Conservation (phyloP, 1,140 invertebrate genomes). For the Drosophila subobscura region DNA sequence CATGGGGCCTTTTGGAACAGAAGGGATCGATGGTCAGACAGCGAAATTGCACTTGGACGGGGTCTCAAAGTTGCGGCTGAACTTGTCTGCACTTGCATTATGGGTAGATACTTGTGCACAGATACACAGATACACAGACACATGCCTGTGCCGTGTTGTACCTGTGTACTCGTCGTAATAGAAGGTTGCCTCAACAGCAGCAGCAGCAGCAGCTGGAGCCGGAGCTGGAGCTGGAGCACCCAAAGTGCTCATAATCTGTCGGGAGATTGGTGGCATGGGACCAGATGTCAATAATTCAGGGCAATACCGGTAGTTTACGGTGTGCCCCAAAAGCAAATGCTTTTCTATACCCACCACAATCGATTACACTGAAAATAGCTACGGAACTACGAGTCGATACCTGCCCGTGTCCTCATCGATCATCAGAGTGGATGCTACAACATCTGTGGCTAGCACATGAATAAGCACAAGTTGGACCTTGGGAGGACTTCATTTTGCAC, state of each 20-base stretch:
- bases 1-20: slow-evolving; percentile 54
- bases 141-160: neutral
- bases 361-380: neutral
- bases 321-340: slow-evolving; percentile 5
- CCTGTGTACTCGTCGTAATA: slow-evolving; percentile 37
- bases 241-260: slow-evolving; percentile 65
- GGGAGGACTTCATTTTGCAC: no score
- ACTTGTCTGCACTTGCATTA: slow-evolving; percentile 33
- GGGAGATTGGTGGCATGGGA: slow-evolving; percentile 68
- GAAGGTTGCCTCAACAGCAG: slow-evolving; percentile 34
- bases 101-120: slow-evolving; percentile 12
- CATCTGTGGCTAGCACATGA: no score
- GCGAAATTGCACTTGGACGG: slow-evolving; percentile 72
- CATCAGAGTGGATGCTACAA: no score
- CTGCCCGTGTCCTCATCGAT: no score
- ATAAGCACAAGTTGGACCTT: no score
- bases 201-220: slow-evolving; percentile 10
- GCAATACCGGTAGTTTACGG: slow-evolving; percentile 57
- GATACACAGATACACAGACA: neutral
- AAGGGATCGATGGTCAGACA: slow-evolving; percentile 76
- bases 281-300: slow-evolving; percentile 75
- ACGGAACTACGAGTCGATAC: no score
- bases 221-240: slow-evolving; percentile 29
- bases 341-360: neutral
- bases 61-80: slow-evolving; percentile 21